Conservation (phyloP, 1,140 invertebrate genomes). For the Neodiprion virginianus region DNA sequence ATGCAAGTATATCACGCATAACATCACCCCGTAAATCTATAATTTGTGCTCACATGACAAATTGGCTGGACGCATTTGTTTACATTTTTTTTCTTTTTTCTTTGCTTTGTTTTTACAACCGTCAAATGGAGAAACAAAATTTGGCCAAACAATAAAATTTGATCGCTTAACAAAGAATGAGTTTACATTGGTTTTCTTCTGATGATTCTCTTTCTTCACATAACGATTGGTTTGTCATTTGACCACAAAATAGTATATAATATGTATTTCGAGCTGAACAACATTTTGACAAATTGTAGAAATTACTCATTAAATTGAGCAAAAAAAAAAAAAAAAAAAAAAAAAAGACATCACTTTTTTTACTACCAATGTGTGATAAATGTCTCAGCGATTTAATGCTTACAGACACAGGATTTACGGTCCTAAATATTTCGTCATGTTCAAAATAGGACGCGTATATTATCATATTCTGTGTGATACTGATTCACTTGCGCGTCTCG, state of each 20-base stretch:
- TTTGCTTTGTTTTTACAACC: background rate
- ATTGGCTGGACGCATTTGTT: slow-evolving; percentile 21
- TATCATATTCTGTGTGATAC: no score
- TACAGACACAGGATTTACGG: no score
- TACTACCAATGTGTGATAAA: background rate
- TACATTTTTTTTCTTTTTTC: slow-evolving; percentile 17
- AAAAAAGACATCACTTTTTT: background rate
- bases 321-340: background rate
- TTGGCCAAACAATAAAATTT: background rate
- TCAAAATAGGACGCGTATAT: no score
- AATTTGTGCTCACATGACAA: slow-evolving; percentile 14
- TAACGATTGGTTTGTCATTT: background rate
- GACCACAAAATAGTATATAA: background rate
- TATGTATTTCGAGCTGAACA: background rate
- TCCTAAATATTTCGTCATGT: no score
- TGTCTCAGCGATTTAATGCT: background rate
- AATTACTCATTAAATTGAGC: background rate
- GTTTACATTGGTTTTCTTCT: no score
- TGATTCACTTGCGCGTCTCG: no score
- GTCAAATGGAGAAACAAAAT: background rate
- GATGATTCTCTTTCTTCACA: no score
- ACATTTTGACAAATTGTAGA: background rate
- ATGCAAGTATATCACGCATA: slow-evolving; percentile 50
- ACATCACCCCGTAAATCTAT: slow-evolving; percentile 34
- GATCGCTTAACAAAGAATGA: no score